phyloP scores from a whole-genome alignment of 2,797 vertebrate species.

The Spheniscus humboldti region DNA sequence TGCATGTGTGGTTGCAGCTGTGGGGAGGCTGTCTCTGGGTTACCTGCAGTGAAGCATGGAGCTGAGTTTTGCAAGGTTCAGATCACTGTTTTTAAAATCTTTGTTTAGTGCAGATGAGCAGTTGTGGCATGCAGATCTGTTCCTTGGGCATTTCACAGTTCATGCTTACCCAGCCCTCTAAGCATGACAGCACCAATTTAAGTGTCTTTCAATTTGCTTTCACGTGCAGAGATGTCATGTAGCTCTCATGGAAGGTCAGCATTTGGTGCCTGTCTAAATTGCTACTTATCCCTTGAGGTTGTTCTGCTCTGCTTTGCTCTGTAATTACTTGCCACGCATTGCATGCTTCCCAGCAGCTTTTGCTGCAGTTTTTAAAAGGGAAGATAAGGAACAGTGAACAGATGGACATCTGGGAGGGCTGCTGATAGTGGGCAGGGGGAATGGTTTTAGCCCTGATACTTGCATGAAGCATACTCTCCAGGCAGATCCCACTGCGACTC shows the following conservation, averaged over 20 bases:
- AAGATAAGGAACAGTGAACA: background rate
- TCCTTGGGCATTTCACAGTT: background rate
- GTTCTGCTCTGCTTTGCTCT: background rate
- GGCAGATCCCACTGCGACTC: background rate
- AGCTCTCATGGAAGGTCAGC: background rate
- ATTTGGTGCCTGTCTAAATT: background rate
- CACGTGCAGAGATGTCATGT: background rate
- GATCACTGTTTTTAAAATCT: background rate
- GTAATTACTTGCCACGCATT: fast-evolving
- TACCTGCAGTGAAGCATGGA: fast-evolving
- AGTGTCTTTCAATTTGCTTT: background rate
- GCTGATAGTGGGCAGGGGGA: background rate
- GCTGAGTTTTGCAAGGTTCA: background rate
- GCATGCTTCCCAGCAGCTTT: background rate
- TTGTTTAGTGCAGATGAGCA: background rate
- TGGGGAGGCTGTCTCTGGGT: background rate
- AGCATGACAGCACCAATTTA: background rate
- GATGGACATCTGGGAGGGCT: background rate
- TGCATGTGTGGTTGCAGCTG: background rate
- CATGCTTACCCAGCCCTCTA: background rate
- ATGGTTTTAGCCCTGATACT: background rate
- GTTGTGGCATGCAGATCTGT: background rate
- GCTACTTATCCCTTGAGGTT: background rate
- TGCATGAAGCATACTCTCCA: background rate
- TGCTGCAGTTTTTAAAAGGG: background rate